phyloP scores from a whole-genome alignment of 2,888 invertebrate genomes.

The Microctonus hyperodae region DNA sequence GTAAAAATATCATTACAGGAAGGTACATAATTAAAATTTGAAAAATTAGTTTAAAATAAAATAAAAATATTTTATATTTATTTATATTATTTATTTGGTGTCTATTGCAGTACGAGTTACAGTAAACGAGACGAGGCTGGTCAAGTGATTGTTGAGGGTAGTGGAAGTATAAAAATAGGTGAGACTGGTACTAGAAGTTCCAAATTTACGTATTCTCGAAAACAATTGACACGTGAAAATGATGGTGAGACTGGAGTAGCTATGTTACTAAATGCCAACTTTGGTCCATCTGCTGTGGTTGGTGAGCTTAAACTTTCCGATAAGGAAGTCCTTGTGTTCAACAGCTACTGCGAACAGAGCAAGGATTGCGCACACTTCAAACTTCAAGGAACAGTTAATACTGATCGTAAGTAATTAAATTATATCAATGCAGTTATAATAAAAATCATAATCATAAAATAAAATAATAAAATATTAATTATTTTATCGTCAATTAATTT shows the following conservation, averaged over 20 bases:
- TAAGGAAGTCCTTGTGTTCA: conserved; percentile 74
- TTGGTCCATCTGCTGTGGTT: conserved; percentile 75
- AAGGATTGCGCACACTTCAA: conserved; percentile 81
- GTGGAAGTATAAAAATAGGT: conserved; percentile 75
- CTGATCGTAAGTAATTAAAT: conserved; percentile 50
- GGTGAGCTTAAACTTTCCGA: conserved; percentile 76
- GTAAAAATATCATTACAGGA: conserved; percentile 75
- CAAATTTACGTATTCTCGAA: conserved; percentile 77
- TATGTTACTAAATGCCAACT: conserved; percentile 72
- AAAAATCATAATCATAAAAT: too few species aligned
- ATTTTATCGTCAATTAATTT: too few species aligned
- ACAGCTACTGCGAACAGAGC: conserved; percentile 80
- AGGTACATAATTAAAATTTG: conserved; percentile 65
- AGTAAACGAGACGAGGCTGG: conserved; percentile 73
- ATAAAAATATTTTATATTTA: conserved; percentile 6
- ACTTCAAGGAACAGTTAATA: conserved; percentile 65
- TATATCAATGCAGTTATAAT: too few species aligned
- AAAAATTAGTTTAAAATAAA: neutral
- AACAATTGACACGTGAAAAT: conserved; percentile 67
- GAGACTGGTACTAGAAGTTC: conserved; percentile 72
- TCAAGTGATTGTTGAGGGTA: conserved; percentile 78
- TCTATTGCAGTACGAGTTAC: conserved; percentile 69
- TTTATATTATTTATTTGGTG: conserved; percentile 23
- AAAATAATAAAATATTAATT: neutral
- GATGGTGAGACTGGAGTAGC: conserved; percentile 75